Evolutionary conservation across 2,113 vertebrate genomes (phyloP).

Genomic region (Perognathus longimembris): DNA sequence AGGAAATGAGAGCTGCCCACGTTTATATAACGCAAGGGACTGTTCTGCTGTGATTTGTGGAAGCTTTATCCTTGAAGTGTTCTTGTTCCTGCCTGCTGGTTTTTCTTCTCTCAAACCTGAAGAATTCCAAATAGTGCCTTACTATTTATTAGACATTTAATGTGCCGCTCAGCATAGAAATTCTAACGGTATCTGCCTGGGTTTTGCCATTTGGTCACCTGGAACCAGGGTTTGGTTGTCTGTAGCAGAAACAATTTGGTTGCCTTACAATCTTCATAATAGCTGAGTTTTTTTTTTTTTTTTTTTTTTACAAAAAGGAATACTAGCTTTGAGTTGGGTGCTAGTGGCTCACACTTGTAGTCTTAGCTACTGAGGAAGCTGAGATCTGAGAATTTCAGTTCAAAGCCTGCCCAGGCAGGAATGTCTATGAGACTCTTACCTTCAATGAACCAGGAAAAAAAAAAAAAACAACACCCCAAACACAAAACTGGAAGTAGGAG

Average conservation of each 20-base stretch:
- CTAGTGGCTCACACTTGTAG: too few relatives aligned
- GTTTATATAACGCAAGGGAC: conserved; percentile 44
- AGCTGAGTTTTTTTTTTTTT: conserved; percentile 14
- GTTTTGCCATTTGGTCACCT: conserved; percentile 5
- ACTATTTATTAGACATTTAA: neutral
- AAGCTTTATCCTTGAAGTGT: neutral
- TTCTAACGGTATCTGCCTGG: neutral
- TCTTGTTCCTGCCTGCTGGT: neutral
- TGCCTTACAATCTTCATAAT: neutral
- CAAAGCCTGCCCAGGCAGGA: too few relatives aligned
- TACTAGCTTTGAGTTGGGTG: too few relatives aligned
- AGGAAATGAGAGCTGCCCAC: conserved; percentile 15
- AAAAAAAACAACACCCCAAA: too few relatives aligned
- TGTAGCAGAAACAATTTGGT: neutral
- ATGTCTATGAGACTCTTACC: too few relatives aligned
- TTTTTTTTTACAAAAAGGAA: too few relatives aligned
- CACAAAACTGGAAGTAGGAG: too few relatives aligned
- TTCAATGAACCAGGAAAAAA: too few relatives aligned
- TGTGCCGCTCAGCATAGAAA: neutral
- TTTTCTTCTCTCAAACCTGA: neutral
- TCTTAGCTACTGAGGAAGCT: too few relatives aligned
- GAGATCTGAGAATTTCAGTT: too few relatives aligned
- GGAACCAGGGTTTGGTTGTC: neutral
- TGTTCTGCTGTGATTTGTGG: neutral
- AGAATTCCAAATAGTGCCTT: neutral